Percentiles rank a stretch among this genome's conserved stretches.
These are phyloP conservation scores for Epirrita christyi DNA, from an alignment of 2,888 invertebrate genomes.

Conservation along the genomic window DNA sequence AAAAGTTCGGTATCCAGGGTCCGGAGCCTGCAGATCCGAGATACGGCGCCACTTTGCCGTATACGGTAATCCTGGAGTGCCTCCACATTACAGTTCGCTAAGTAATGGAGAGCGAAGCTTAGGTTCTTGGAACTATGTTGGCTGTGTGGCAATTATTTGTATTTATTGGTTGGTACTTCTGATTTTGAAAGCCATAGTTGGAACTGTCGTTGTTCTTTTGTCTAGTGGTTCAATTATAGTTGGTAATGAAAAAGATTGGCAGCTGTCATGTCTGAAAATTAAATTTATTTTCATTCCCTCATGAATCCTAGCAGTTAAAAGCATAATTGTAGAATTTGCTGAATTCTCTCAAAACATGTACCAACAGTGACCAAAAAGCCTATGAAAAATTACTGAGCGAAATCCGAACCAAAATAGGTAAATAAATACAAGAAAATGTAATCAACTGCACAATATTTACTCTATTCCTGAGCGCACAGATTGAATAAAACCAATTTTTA, in stretches of 20 bases:
- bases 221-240: too few relatives aligned
- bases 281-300: too few relatives aligned
- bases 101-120: conserved; percentile 39
- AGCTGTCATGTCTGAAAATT: too few relatives aligned
- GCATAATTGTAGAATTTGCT: too few relatives aligned
- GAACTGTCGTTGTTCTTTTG: not conserved
- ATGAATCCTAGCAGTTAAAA: too few relatives aligned
- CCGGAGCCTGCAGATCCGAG: conserved; percentile 51
- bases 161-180: conserved; percentile 18
- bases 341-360: not conserved
- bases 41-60: conserved; percentile 51
- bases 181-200: not conserved
- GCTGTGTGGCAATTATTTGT: conserved; percentile 25
- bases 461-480: conserved; percentile 58
- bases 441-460: conserved; percentile 42
- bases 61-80: conserved; percentile 56
- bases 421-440: conserved; percentile 28
- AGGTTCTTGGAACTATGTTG: conserved; percentile 21
- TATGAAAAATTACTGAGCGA: conserved; percentile 16
- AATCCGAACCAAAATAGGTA: conserved; percentile 17
- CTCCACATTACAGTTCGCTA: conserved; percentile 46
- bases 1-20: conserved; percentile 57
- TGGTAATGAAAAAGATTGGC: too few relatives aligned
- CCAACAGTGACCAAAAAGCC: not conserved
- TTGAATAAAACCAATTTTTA: conserved; percentile 67